These are phyloP conservation scores for Acleris cristana DNA, from an alignment of 2,888 invertebrate species.

Conservation along the genomic window DNA sequence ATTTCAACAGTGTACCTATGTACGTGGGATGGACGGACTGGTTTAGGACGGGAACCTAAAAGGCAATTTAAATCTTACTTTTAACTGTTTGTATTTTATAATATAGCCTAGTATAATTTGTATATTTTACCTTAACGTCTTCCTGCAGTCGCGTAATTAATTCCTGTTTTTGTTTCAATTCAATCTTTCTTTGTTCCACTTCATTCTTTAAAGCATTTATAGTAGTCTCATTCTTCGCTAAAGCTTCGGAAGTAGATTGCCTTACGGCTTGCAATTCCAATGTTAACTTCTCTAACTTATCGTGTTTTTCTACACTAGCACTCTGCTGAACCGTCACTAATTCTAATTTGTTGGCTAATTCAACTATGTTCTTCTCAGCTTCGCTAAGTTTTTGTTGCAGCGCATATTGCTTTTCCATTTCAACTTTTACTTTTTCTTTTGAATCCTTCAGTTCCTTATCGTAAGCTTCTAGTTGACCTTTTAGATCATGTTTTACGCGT, in stretches of 20 bases:
- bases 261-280: conserved; percentile 71
- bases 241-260: conserved; percentile 63
- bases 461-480: conserved; percentile 83
- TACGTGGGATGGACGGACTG: too few relatives aligned
- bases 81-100: too few relatives aligned
- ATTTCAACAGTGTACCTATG: too few relatives aligned
- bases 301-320: conserved; percentile 68
- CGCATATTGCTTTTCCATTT: conserved; percentile 68
- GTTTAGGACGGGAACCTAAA: too few relatives aligned
- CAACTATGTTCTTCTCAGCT: conserved; percentile 65
- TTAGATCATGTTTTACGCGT: conserved; percentile 78
- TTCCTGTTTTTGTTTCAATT: conserved; percentile 70
- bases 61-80: too few relatives aligned
- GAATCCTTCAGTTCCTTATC: conserved; percentile 70
- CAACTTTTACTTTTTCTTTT: conserved; percentile 66
- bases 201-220: conserved; percentile 68
- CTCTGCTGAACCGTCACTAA: conserved; percentile 71
- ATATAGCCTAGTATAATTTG: too few relatives aligned
- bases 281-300: conserved; percentile 70
- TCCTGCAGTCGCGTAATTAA: conserved; percentile 67
- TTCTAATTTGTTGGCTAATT: conserved; percentile 74
- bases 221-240: conserved; percentile 66
- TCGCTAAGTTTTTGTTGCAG: conserved; percentile 66
- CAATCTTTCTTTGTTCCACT: conserved; percentile 68
- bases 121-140: conserved; percentile 66